Evolutionary conservation across 2,113 vertebrate genomes (phyloP).

Genomic region (Penelope pileata): DNA sequence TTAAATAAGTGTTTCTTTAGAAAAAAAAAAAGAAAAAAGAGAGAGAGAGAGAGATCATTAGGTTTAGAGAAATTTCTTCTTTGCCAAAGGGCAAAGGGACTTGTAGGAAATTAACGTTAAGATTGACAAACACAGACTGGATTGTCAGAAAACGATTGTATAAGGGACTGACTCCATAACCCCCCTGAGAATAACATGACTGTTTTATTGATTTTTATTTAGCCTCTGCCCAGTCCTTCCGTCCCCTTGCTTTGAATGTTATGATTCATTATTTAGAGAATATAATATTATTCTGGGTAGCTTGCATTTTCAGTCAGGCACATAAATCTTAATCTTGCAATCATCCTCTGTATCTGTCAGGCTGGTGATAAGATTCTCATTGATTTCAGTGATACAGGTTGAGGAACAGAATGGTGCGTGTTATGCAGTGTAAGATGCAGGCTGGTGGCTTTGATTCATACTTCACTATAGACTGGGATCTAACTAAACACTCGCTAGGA

Average conservation of each 20-base stretch:
- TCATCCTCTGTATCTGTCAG: not conserved
- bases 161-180: constrained; percentile 1
- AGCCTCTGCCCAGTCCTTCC: constrained; percentile 17
- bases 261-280: constrained; percentile 43
- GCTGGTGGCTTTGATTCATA: not conserved
- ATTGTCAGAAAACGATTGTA: constrained; percentile 9
- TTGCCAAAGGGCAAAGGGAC: not conserved
- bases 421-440: not conserved
- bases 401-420: not conserved
- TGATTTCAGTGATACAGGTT: not conserved
- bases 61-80: not conserved
- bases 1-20: not conserved
- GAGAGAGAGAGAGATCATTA: not conserved
- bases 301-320: constrained; percentile 17
- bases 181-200: not conserved
- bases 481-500: not conserved
- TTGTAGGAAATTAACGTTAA: constrained; percentile 25
- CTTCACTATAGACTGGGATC: not conserved
- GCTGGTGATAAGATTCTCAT: not conserved
- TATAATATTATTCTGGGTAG: not conserved
- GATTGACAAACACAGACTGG: constrained; percentile 21
- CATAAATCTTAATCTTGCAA: constrained; percentile 45
- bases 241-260: constrained; percentile 7
- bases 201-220: constrained; percentile 40
- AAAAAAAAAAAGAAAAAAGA: not conserved